Evolutionary conservation across 2,888 invertebrate genomes (phyloP).

Genomic region (Thereva unica): DNA sequence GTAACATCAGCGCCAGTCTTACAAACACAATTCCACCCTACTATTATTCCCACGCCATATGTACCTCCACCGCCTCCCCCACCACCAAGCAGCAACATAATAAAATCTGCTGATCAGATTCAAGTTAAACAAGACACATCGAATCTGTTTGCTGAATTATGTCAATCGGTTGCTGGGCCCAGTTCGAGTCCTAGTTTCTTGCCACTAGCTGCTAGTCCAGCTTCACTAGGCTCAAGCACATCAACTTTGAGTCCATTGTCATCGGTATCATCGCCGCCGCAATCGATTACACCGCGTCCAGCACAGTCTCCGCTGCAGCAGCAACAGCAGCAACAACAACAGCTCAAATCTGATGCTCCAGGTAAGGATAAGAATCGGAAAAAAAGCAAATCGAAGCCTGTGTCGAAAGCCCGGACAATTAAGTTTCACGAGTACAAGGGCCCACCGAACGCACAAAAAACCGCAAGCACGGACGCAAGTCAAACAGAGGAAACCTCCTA

Average conservation of each 20-base stretch:
- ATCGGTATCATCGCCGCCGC: conserved; percentile 67
- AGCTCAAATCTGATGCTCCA: conserved; percentile 62
- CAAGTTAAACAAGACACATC: conserved; percentile 57
- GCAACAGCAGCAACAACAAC: conserved; percentile 46
- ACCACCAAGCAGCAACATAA: conserved; percentile 20
- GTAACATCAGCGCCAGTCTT: conserved; percentile 61
- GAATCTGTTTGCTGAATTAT: conserved; percentile 64
- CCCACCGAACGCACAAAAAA: conserved; percentile 82
- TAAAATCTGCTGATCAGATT: conserved; percentile 40
- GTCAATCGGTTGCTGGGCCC: conserved; percentile 61
- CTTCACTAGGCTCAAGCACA: conserved; percentile 65
- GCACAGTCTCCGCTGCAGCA: conserved; percentile 59
- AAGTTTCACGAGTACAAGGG: conserved; percentile 98
- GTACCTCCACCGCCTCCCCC: conserved; percentile 49
- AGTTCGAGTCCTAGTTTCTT: conserved; percentile 59
- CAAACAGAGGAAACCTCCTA: conserved; percentile 75
- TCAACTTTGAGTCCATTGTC: conserved; percentile 71
- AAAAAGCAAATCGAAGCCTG: conserved; percentile 78
- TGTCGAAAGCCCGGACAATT: conserved; percentile 83
- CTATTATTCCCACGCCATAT: conserved; percentile 47
- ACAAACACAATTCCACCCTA: conserved; percentile 51
- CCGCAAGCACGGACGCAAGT: conserved; percentile 61
- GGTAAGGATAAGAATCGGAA: conserved; percentile 82
- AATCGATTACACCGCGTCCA: conserved; percentile 61
- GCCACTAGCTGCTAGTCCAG: conserved; percentile 60